phyloP scores from a whole-genome alignment of 2,113 vertebrate species.

The Perognathus longimembris region DNA sequence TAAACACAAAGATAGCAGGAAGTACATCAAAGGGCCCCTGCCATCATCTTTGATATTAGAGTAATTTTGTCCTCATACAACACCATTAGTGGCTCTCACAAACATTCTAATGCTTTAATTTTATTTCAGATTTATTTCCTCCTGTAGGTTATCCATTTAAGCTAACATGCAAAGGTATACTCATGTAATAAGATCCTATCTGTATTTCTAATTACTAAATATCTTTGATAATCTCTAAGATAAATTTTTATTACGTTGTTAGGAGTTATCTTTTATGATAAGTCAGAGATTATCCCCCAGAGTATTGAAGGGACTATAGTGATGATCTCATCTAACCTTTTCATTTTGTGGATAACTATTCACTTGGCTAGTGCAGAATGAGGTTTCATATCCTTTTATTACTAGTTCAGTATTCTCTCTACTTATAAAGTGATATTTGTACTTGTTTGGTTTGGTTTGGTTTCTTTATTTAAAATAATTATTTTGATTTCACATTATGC shows the following conservation, averaged over 20 bases:
- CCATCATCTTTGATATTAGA: conserved; percentile 41
- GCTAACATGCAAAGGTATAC: conserved; percentile 7
- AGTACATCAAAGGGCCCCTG: not conserved
- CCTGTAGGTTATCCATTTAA: conserved; percentile 42
- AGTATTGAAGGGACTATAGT: conserved; percentile 41
- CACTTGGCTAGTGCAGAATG: conserved; percentile 38
- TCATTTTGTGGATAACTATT: conserved; percentile 46
- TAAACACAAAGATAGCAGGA: not conserved
- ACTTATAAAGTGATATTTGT: conserved; percentile 30
- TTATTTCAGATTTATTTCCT: conserved; percentile 58
- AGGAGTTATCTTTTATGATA: conserved; percentile 43
- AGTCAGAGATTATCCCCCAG: conserved; percentile 1
- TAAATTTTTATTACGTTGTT: conserved; percentile 12
- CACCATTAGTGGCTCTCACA: not conserved
- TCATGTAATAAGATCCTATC: conserved; percentile 45
- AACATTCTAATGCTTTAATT: conserved; percentile 56
- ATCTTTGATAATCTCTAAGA: conserved; percentile 39
- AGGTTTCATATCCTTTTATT: conserved; percentile 43
- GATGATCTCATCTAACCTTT: conserved; percentile 45
- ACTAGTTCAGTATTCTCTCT: conserved; percentile 31
- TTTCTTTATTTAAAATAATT: conserved; percentile 72
- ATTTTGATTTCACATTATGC: conserved; percentile 48
- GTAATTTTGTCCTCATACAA: conserved; percentile 40
- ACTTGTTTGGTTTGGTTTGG: conserved; percentile 60
- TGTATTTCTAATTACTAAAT: conserved; percentile 60